These are phyloP conservation scores for Creontiades dilutus DNA, from an alignment of 2,888 invertebrate species.

Conservation along the genomic window DNA sequence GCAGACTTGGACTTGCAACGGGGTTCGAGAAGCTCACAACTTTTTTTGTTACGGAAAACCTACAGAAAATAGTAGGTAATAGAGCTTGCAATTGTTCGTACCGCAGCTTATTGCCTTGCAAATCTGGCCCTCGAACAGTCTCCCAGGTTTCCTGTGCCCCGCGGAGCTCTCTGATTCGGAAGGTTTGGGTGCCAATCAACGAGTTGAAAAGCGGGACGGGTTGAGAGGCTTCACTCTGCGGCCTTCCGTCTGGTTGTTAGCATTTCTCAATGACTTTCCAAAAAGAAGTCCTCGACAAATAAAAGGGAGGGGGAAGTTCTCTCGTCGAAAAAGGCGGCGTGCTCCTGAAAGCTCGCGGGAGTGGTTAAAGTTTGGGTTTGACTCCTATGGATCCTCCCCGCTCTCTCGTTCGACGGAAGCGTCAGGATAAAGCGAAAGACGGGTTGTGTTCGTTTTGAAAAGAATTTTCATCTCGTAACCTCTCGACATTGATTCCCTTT, in stretches of 20 bases:
- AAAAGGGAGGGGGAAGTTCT: neutral
- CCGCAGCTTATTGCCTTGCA: neutral
- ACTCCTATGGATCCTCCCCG: neutral
- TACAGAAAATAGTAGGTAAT: too few relatives aligned
- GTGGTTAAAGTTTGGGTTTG: slow-evolving; percentile 18
- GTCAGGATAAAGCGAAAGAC: neutral
- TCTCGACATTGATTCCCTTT: slow-evolving; percentile 28
- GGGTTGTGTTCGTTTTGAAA: neutral
- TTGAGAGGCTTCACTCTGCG: slow-evolving; percentile 2
- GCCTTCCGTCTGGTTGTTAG: neutral
- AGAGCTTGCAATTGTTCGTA: too few relatives aligned
- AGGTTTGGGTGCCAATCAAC: slow-evolving; percentile 25
- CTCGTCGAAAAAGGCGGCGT: neutral
- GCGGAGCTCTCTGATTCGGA: neutral
- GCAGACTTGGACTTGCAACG: too few relatives aligned
- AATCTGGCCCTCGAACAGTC: neutral
- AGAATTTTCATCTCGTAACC: slow-evolving; percentile 27
- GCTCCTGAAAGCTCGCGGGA: slow-evolving; percentile 37
- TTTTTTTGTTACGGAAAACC: too few relatives aligned
- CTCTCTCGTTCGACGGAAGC: neutral
- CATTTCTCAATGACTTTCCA: slow-evolving; percentile 41
- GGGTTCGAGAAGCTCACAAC: too few relatives aligned
- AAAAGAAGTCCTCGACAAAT: slow-evolving; percentile 47
- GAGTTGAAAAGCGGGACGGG: slow-evolving; percentile 17
- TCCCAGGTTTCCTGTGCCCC: neutral